Base-by-base conservation (phyloP, 2,888 invertebrate species). In the Drosophila paranaensis region DNA sequence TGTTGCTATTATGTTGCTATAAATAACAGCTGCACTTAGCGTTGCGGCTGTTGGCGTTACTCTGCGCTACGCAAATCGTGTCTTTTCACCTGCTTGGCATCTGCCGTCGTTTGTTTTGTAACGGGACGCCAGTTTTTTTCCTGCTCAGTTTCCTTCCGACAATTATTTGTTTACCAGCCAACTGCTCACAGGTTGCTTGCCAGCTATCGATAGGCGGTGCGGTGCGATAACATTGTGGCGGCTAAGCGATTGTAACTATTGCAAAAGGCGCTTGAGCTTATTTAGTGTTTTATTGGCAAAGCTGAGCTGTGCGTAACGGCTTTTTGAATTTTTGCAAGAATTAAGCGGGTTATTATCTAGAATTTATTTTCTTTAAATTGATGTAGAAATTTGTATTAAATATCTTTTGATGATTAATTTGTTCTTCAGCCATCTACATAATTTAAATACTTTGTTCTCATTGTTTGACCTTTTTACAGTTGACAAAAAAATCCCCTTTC, bases 11-110 rank as follows among this genome's bases (percentile, higher is more conserved):
- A 69, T 58, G 70, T n/a, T 81, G 61, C 66, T 81, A 79, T 84
- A 82, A 84, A 82, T 81, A 82, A 83, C 68, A 81, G 72, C 69
- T 78, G 75, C 75, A 71, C 40, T 74, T 64, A 20, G 54, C 57
- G 48, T 57, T 68, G 67, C 62, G 53, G 56, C 48, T 69, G 68
- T 30, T 53, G 30, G 16, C 16, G 63, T 75, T 71, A 61, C 73
- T 74, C 62, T 56, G 16, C 50, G 50, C 74, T 73, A 77, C 73
- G 53, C 43, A 68, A 64, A 27, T 39, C 66, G 61, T 62, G 75
- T 57, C 45, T 63, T 73, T 73, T 62, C 55, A 68, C 43, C 63
- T 75, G 62, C 66, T 70, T 70, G 60, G 39, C 62, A 55, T 42
- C 61, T 46, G 56, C 42, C 61, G 57, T 56, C 42, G 45, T 50